A percentile compares a stretch with the other conserved stretches of the same genome.
phyloP scores from a whole-genome alignment of 2,797 vertebrate species.

The Thalassophryne amazonica region DNA sequence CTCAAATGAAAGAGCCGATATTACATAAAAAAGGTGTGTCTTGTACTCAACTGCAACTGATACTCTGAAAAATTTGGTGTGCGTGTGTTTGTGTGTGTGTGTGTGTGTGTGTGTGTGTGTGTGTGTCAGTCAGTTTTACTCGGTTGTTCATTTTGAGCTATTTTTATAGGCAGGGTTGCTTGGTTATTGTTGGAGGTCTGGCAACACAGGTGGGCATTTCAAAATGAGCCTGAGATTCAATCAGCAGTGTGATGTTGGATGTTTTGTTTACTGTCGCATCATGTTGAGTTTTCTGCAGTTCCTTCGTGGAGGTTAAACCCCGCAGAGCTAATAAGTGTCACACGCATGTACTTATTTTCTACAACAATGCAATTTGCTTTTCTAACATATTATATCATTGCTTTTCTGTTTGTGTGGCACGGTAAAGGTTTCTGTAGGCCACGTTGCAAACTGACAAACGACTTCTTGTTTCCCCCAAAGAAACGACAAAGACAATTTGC shows the following conservation, averaged over 20 bases:
- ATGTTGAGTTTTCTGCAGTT: not conserved
- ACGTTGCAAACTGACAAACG: slow-evolving; percentile 23
- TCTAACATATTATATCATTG: slow-evolving; percentile 19
- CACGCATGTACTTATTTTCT: slow-evolving; percentile 9
- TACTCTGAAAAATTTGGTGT: too few relatives aligned
- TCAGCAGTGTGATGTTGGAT: too few relatives aligned
- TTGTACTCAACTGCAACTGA: too few relatives aligned
- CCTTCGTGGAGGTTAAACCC: slow-evolving; percentile 1
- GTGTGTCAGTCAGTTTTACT: too few relatives aligned
- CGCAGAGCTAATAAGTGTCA: not conserved
- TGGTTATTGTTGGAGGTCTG: too few relatives aligned
- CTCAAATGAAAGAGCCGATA: too few relatives aligned
- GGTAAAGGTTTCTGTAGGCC: slow-evolving; percentile 30
- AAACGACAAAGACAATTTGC: slow-evolving; percentile 1
- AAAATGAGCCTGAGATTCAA: not conserved
- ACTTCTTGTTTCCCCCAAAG: not conserved
- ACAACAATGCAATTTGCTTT: slow-evolving; percentile 17
- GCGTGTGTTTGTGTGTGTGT: too few relatives aligned
- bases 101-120: too few relatives aligned
- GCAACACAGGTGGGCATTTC: not conserved
- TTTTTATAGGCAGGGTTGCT: too few relatives aligned
- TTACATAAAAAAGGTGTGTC: too few relatives aligned
- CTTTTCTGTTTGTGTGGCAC: slow-evolving; percentile 35
- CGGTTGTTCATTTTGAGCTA: too few relatives aligned
- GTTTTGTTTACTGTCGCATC: too few relatives aligned